Percentiles rank a stretch among this genome's conserved stretches.
phyloP scores from a whole-genome alignment of 2,113 vertebrate species.

The Macquaria australasica region DNA sequence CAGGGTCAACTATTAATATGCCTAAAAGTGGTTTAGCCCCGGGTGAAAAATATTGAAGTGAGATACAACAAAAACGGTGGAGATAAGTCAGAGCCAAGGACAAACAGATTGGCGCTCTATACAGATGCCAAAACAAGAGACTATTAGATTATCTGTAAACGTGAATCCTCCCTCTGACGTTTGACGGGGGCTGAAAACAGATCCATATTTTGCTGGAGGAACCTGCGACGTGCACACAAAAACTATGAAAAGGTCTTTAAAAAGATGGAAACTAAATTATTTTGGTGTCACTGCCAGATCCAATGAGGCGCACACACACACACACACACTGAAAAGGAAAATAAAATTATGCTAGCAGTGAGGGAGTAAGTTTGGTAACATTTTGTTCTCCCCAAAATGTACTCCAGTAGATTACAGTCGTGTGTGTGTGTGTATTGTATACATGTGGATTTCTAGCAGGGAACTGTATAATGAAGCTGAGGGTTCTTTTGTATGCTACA shows the following conservation, averaged over 20 bases:
- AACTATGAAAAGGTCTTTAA: constrained; percentile 54
- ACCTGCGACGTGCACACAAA: constrained; percentile 24
- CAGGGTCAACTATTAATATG: constrained; percentile 76
- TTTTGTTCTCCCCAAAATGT: constrained; percentile 1
- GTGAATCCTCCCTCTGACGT: constrained; percentile 63
- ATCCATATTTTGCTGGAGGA: constrained; percentile 73
- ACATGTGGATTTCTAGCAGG: neutral
- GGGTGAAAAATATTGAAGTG: constrained; percentile 72
- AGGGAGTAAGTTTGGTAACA: neutral
- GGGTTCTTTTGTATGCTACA: neutral
- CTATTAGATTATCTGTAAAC: constrained; percentile 74
- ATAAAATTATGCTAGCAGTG: neutral
- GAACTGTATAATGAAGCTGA: neutral
- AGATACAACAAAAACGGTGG: constrained; percentile 61
- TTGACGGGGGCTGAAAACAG: constrained; percentile 65
- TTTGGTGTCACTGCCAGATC: constrained; percentile 42
- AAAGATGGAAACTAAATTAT: constrained; percentile 68
- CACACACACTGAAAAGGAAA: neutral
- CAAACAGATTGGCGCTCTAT: constrained; percentile 69
- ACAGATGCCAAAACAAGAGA: constrained; percentile 58
- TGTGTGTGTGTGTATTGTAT: neutral
- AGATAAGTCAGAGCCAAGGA: constrained; percentile 77
- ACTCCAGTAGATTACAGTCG: neutral
- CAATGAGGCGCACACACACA: constrained; percentile 9
- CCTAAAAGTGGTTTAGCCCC: constrained; percentile 70